Evolutionary conservation across 2,888 invertebrate genomes (phyloP).

Genomic region (Argyresthia albistria): DNA sequence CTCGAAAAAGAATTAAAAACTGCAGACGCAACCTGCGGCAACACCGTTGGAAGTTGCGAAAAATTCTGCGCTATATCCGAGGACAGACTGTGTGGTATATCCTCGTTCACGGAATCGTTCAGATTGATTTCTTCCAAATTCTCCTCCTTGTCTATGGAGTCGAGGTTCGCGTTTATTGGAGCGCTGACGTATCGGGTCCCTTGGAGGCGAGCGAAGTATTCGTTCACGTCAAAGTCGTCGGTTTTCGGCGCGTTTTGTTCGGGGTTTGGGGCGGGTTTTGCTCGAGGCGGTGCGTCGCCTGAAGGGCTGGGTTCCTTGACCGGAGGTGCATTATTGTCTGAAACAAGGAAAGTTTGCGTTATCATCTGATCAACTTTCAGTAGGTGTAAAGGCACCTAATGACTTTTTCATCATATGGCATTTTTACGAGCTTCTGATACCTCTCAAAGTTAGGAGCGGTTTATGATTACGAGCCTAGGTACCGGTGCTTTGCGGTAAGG

Average conservation of each 20-base stretch:
- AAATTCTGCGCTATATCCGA: slow-evolving; percentile 67
- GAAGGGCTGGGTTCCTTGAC: slow-evolving; percentile 30
- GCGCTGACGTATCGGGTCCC: slow-evolving; percentile 59
- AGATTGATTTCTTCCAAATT: slow-evolving; percentile 54
- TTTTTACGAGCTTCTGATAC: too few relatives aligned
- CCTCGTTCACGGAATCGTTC: slow-evolving; percentile 27
- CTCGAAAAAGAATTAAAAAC: slow-evolving; percentile 76
- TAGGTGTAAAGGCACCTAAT: too few relatives aligned
- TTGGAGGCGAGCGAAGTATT: slow-evolving; percentile 60
- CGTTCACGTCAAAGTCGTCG: slow-evolving; percentile 64
- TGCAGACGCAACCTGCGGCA: slow-evolving; percentile 74
- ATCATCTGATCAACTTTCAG: background rate
- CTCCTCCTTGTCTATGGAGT: slow-evolving; percentile 61
- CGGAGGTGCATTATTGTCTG: slow-evolving; percentile 44
- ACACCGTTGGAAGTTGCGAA: slow-evolving; percentile 70
- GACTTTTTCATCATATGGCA: too few relatives aligned
- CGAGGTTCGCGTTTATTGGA: slow-evolving; percentile 45
- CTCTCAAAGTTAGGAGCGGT: too few relatives aligned
- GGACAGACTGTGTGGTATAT: slow-evolving; percentile 45
- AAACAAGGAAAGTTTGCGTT: slow-evolving; percentile 25
- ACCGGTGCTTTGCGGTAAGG: background rate
- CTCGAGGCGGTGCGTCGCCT: slow-evolving; percentile 27
- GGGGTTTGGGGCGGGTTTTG: slow-evolving; percentile 9
- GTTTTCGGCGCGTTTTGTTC: slow-evolving; percentile 14
- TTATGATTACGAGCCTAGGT: too few relatives aligned